Conservation (phyloP, 2,888 invertebrate species). For the Bombylius discolor region DNA sequence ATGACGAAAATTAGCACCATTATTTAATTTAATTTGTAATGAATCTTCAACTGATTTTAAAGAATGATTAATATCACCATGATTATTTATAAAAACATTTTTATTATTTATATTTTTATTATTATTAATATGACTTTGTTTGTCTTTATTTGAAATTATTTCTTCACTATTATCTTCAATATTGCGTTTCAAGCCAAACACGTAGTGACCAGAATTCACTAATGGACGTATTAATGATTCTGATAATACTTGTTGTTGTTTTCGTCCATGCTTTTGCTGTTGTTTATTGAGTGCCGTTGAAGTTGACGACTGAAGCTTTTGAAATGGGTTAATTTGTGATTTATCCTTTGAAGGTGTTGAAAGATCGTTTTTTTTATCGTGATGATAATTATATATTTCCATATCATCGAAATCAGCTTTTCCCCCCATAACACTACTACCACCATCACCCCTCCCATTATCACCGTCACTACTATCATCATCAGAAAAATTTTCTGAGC, state of each 20-base stretch:
- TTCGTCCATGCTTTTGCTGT: background rate
- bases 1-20: background rate
- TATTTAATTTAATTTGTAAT: background rate
- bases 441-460: too few species aligned
- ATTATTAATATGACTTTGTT: conserved; percentile 1
- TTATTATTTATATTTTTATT: background rate
- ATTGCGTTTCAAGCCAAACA: conserved; percentile 8
- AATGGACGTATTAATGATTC: background rate
- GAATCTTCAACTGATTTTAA: background rate
- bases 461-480: too few species aligned
- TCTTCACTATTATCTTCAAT: conserved; percentile 2
- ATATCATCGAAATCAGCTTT: conserved; percentile 12
- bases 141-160: conserved; percentile 6
- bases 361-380: too few species aligned
- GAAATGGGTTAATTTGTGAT: background rate
- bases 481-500: too few species aligned
- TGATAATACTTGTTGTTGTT: background rate
- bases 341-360: background rate
- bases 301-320: background rate
- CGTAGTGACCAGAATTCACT: conserved; percentile 3
- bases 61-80: background rate
- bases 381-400: background rate
- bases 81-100: background rate
- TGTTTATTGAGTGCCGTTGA: background rate
- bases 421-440: background rate